phyloP scores from a whole-genome alignment of 2,888 invertebrate genomes.

The Xestia c-nigrum region DNA sequence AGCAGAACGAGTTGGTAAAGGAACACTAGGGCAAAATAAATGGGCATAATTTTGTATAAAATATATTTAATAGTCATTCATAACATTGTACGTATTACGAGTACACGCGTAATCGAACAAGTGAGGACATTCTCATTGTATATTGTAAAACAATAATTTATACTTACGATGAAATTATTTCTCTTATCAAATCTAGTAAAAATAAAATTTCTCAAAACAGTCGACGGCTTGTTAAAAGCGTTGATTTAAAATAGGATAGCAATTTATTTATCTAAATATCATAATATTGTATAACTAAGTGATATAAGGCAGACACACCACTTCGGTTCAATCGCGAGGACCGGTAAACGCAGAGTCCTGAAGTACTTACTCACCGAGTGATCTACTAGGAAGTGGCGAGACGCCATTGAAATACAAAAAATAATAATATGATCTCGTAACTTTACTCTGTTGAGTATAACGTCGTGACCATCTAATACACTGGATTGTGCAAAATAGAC shows the following conservation, averaged over 20 bases:
- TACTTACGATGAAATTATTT: constrained; percentile 53
- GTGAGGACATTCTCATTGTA: constrained; percentile 36
- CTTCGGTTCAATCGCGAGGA: neutral
- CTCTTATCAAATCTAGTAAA: constrained; percentile 60
- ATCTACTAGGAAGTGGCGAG: constrained; percentile 1
- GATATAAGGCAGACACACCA: constrained; percentile 23
- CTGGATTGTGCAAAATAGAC: constrained; percentile 17
- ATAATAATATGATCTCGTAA: constrained; percentile 11
- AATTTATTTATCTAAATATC: constrained; percentile 53
- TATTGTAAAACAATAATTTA: constrained; percentile 62
- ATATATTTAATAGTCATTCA: constrained; percentile 66
- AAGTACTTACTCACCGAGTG: constrained; percentile 1
- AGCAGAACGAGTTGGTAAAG: constrained; percentile 3
- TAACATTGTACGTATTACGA: constrained; percentile 51
- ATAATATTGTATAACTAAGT: constrained; percentile 36
- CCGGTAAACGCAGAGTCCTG: neutral
- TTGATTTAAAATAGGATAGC: constrained; percentile 53
- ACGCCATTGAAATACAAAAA: constrained; percentile 28
- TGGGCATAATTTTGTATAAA: constrained; percentile 54
- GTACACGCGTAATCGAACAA: constrained; percentile 47
- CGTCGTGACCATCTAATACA: constrained; percentile 10
- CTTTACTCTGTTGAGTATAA: neutral
- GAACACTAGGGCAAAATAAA: constrained; percentile 23
- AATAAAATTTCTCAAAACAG: constrained; percentile 65
- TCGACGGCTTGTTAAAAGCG: constrained; percentile 60